phyloP scores from a whole-genome alignment of 2,888 invertebrate genomes.

The Dexiosoma caninum region DNA sequence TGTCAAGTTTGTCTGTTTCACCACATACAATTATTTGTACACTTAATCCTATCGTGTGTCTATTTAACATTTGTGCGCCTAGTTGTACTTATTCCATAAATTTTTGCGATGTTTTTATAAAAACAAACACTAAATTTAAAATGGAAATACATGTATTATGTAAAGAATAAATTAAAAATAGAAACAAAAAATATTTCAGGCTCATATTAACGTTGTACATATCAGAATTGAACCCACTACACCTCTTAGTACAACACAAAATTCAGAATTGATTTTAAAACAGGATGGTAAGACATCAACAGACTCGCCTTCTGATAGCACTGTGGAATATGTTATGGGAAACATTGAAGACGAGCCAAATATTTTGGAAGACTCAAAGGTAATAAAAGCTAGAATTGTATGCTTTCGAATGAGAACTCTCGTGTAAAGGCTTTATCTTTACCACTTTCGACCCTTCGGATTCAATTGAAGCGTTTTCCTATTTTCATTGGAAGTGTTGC shows the following conservation, averaged over 20 bases:
- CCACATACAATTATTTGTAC: no score
- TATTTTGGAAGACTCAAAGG: constrained; percentile 36
- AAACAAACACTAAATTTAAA: no score
- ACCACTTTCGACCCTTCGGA: no score
- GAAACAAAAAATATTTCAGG: constrained; percentile 68
- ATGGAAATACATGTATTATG: background rate
- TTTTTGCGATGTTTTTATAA: no score
- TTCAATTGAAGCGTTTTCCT: background rate
- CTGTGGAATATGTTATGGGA: constrained; percentile 30
- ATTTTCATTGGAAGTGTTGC: no score
- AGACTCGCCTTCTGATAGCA: constrained; percentile 18
- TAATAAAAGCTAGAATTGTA: constrained; percentile 6
- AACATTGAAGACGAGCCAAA: constrained; percentile 40
- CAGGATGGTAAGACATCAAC: background rate
- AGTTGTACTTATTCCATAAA: background rate
- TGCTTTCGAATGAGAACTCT: background rate
- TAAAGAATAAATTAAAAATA: background rate
- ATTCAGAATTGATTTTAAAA: constrained; percentile 1
- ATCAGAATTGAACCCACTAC: constrained; percentile 73
- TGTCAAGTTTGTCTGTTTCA: no score
- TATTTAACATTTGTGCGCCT: background rate
- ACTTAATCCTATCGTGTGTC: no score
- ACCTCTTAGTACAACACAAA: constrained; percentile 22
- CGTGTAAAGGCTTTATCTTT: background rate
- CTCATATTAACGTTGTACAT: constrained; percentile 76